These are phyloP conservation scores for Archilochus colubris DNA, from an alignment of 2,113 vertebrate genomes.

Conservation along the genomic window DNA sequence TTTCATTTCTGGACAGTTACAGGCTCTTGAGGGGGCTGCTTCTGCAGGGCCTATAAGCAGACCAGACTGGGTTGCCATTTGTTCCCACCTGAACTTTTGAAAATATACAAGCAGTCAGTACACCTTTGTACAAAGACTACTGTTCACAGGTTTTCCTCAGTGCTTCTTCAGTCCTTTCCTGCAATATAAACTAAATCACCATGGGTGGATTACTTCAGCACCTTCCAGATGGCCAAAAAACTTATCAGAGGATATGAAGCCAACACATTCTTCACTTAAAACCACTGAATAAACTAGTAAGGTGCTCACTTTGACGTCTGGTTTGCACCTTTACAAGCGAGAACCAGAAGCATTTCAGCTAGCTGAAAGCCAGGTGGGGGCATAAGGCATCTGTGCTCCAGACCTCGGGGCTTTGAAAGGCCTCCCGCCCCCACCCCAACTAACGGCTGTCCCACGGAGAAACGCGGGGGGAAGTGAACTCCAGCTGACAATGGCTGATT, in stretches of 20 bases:
- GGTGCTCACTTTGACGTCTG: neutral
- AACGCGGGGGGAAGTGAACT: neutral
- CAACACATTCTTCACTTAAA: neutral
- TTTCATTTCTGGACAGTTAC: neutral
- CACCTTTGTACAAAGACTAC: neutral
- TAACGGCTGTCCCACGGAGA: rapidly evolving
- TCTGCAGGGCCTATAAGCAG: neutral
- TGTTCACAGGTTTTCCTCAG: neutral
- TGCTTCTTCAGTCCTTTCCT: neutral
- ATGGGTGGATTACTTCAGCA: neutral
- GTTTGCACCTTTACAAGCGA: rapidly evolving
- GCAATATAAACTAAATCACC: neutral
- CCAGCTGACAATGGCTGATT: neutral
- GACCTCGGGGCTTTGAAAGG: neutral
- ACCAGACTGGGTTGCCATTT: conserved; percentile 1
- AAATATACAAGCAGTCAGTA: neutral
- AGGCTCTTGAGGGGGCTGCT: neutral
- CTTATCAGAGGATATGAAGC: neutral
- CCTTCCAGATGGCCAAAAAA: neutral
- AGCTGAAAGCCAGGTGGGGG: neutral
- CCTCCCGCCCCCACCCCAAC: neutral
- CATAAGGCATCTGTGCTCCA: neutral
- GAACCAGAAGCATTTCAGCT: neutral
- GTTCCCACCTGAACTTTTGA: neutral
- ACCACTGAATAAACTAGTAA: neutral